phyloP scores from a whole-genome alignment of 2,113 vertebrate species.

The Hyaena hyaena region DNA sequence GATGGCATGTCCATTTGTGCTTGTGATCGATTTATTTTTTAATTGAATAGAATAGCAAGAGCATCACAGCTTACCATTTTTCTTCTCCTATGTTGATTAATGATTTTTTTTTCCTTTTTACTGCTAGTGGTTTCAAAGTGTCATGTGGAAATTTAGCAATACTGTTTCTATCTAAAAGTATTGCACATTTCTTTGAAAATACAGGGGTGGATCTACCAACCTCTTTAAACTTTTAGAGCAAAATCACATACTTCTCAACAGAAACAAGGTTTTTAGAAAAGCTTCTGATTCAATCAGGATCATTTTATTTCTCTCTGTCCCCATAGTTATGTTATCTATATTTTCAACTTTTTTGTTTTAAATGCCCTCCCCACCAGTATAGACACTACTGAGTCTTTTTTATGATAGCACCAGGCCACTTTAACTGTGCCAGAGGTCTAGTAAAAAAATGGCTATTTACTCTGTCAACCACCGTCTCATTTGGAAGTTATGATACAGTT shows the following conservation, averaged over 20 bases:
- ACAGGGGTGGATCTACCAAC: neutral
- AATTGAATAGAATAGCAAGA: slow-evolving; percentile 63
- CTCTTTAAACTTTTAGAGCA: slow-evolving; percentile 18
- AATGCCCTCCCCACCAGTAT: neutral
- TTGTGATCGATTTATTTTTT: slow-evolving; percentile 56
- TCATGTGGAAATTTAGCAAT: slow-evolving; percentile 45
- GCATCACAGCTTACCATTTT: slow-evolving; percentile 33
- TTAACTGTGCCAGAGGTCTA: neutral
- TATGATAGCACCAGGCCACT: neutral
- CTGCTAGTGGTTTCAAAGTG: slow-evolving; percentile 37
- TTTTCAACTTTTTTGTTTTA: slow-evolving; percentile 41
- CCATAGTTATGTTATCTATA: neutral
- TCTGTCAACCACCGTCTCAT: neutral
- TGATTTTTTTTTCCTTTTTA: slow-evolving; percentile 8
- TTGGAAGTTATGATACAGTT: neutral
- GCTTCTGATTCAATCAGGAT: neutral
- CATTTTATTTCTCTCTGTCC: slow-evolving; percentile 1
- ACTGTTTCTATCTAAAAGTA: neutral
- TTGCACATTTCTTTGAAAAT: slow-evolving; percentile 36
- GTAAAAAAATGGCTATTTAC: neutral
- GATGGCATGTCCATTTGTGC: neutral
- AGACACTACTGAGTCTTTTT: slow-evolving; percentile 9
- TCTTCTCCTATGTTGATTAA: slow-evolving; percentile 22
- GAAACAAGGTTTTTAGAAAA: slow-evolving; percentile 19
- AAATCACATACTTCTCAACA: neutral